Base-by-base conservation (phyloP, 2,888 invertebrate genomes). In the Folsomia candida region DNA sequence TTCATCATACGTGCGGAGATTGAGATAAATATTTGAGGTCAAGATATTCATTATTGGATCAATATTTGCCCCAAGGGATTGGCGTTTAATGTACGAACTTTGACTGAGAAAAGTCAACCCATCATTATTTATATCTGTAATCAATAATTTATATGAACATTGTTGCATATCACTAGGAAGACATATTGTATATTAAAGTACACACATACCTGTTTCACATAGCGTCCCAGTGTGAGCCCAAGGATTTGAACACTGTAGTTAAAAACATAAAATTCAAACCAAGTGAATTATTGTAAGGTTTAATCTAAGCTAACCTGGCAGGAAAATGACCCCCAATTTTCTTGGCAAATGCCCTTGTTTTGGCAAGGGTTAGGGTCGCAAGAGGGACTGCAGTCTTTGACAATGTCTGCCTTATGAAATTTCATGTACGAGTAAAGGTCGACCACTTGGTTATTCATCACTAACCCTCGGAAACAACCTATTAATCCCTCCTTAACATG, bases 281-380 rank as follows among this genome's bases (percentile, higher is more conserved):
- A n/a, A n/a, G n/a, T n/a, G n/a, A n/a, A n/a, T n/a, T n/a, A n/a
- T n/a, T n/a, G n/a, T n/a, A n/a, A n/a, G n/a, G n/a, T n/a, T n/a
- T n/a, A n/a, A n/a, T n/a, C n/a, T n/a, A n/a, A n/a, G n/a, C n/a
- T n/a, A n/a, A n/a, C n/a, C 77, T 92, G 90, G 83, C 97, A 97
- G 81, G 92, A 91, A 80, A 94, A 96, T 29, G 81, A 79, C 1
- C 83, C 84, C 85, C 85, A 85, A 70, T 80, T 80, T 77, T 85
- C 84, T 73, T 83, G 82, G 25, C 85, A 97, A 76, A 88, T 89
- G 0, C 94, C 96, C 60, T 90, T 93, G 82, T 97, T 95, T 83
- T 91, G 90, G 82, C 96, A 97, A 9, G 95, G 95, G 82, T 94
- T 94, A 0, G 94, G 94, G 76, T 93, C 93, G 83, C 97, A 97